Base-by-base conservation (phyloP, 2,888 invertebrate species). In the Tolmerus cingulatus region DNA sequence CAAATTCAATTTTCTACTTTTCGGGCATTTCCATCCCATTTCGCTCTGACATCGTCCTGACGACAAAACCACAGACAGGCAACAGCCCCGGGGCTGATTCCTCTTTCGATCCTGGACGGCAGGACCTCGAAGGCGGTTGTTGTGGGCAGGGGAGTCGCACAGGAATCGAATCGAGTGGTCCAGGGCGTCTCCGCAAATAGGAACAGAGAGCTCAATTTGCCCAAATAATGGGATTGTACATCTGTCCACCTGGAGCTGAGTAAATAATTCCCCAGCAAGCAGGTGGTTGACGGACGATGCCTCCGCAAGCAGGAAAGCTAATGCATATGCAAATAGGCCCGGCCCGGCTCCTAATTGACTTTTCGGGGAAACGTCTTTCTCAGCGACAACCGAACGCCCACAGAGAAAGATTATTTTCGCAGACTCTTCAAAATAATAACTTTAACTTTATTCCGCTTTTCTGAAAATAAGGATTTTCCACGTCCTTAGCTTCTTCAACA, bases 321-420 rank as follows among this genome's bases (percentile, higher is more conserved):
- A 81, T 81, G 37, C 81, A 81, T 81, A 81, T 81, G 81, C 81
- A 81, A 81, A 81, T 81, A 81, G n/a, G 55, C 19, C 8, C 9
- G 23, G 55, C 9, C 51, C 55, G 57, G 19, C 51, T 87, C 43
- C 40, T 84, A 87, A 87, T 87, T 87, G 87, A 84, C 87, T 84
- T 87, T 87, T 55, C 82, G 84, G 43, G 34, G 34, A 55, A 55
- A 34, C 16, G 16, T 23, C 9, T 79, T 51, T 51, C 16, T 23
- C 5, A 78, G 19, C 14, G 19, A 81, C n/a, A 81, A 55, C 27
- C 19, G 30, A 27, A n/a, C 16, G 27, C 16, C n/a, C 34, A 12
- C 9, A 9, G 23, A 12, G 0, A 23, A 23, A 43, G 19, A 78
- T 46, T 46, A 40, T 40, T 78, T 43, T 19, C 23, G 19, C 23